Base-by-base conservation (phyloP, 2,888 invertebrate genomes). In the Andrena fulva region DNA sequence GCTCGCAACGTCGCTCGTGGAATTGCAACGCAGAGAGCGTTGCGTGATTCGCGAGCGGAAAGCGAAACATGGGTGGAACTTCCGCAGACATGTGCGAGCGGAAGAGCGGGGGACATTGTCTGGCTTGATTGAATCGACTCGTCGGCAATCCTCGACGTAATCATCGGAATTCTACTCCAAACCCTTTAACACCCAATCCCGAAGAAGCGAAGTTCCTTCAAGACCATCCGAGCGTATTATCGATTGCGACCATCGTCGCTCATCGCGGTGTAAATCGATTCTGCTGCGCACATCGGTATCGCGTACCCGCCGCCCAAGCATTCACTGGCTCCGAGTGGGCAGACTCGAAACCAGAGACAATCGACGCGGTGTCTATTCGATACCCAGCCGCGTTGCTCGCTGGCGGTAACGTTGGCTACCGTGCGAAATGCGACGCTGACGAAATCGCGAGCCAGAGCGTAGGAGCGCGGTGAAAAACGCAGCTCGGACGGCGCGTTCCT, bases 31-130 rank as follows among this genome's bases (percentile, higher is more conserved):
- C 12, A 56, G 54, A 33, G 24, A 42, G 63, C 24, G 74, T 72
- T 70, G 78, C 82, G 73, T 74, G 83, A 27, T 31, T 12, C 68
- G 68, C 52, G 66, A 62, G 70, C 83, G 79, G 83, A 79, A 79
- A 84, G 76, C 48, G 83, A 84, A 75, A 82, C 72, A 79, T 83
- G 76, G 83, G 83, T 63, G 84, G 62, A 72, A 83, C 84, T 70
- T 84, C 84, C 84, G 84, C 79, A 63, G 42, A 68, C 31, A 50
- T 69, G 79, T 70, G 78, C 72, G 54, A 77, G 71, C 73, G 78
- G 78, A 82, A 60, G 24, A 71, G 77, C 56, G 56, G 59, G 59
- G 67, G 54, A 69, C 50, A 62, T 60, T 60, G 80, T 50, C 27
- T 29, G 59, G n/a, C 8, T 54, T n/a, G 33, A 10, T 7, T 8